Base-by-base conservation (phyloP, 1,140 invertebrate species). In the Drosophila varians region DNA sequence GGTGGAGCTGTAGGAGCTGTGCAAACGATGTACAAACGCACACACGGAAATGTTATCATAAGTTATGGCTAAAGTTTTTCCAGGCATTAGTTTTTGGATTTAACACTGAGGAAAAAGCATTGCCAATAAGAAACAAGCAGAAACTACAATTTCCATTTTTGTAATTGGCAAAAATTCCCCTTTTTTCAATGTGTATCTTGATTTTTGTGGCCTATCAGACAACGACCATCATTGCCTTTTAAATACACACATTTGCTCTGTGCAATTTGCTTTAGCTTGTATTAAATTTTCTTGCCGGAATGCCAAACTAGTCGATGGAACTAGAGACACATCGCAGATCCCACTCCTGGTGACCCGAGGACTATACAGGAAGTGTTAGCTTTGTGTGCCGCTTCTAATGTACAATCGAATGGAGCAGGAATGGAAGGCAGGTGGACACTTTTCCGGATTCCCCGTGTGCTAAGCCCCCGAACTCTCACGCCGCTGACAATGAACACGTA, bases 31-130 rank as follows among this genome's bases (percentile, higher is more conserved):
- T 18, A 42, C 38, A 28, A 54, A 58, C 66, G 23, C 38, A 55
- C 46, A 57, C 46, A 75, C 71, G 72, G 65, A 86, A 79, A 86
- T 79, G 75, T 80, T 86, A 86, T 84, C 80, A 84, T 86, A 86
- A 84, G 61, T 84, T 84, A 86, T 86, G 76, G 64, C 56, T 28
- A 80, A 84, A 84, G 79, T 84, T 84, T 86, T 75, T 53, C 57
- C 49, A 28, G 46, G 64, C 66, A 60, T 36, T 40, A 62, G 46
- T 61, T 61, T 51, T 21, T 12, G 23, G 16, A n/a, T 58, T 23
- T 28, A 68, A 71, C 79, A 83, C 79, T 79, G 36, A 42, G 5
- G 38, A 5, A 61, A n/a, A 73, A 54, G 14, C 1, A 7, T 1
- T 16, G 28, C 9, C n/a, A 49, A 28, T 42, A 38, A 54, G 18